These are phyloP conservation scores for Harpagoxenus sublaevis DNA, from an alignment of 2,888 invertebrate genomes.

Conservation along the genomic window DNA sequence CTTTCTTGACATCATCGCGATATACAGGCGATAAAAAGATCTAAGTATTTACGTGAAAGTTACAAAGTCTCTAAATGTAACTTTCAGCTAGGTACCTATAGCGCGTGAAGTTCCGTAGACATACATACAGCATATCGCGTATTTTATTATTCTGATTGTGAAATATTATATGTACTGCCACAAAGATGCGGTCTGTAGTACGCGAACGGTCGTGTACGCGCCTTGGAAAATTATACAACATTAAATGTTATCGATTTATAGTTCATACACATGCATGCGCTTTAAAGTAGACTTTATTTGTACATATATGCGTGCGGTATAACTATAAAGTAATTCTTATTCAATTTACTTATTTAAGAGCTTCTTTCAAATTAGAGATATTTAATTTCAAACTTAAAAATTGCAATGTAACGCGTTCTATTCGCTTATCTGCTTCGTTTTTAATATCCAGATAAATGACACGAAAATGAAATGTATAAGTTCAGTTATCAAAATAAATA, in stretches of 20 bases:
- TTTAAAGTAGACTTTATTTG: not conserved
- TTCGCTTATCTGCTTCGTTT: not conserved
- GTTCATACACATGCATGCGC: not conserved
- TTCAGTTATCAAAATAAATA: not conserved
- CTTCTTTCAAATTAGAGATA: not conserved
- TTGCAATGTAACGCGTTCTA: not conserved
- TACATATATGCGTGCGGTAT: not conserved
- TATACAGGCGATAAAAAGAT: not conserved
- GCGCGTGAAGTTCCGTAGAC: not conserved
- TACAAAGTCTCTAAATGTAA: not conserved
- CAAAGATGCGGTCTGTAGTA: constrained; percentile 8
- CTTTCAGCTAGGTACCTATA: not conserved
- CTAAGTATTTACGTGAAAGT: not conserved
- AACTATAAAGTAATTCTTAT: not conserved
- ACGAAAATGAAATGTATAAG: not conserved
- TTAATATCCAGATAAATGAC: not conserved
- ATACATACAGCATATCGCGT: not conserved
- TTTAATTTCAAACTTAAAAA: not conserved
- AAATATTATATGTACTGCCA: not conserved
- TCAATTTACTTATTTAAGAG: not conserved
- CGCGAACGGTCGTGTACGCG: not conserved
- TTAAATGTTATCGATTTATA: constrained; percentile 13
- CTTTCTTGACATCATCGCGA: not conserved
- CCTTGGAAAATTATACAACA: not conserved
- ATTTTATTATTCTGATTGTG: constrained; percentile 30